Conservation (phyloP, 2,888 invertebrate species). For the Nymphalis c-album region DNA sequence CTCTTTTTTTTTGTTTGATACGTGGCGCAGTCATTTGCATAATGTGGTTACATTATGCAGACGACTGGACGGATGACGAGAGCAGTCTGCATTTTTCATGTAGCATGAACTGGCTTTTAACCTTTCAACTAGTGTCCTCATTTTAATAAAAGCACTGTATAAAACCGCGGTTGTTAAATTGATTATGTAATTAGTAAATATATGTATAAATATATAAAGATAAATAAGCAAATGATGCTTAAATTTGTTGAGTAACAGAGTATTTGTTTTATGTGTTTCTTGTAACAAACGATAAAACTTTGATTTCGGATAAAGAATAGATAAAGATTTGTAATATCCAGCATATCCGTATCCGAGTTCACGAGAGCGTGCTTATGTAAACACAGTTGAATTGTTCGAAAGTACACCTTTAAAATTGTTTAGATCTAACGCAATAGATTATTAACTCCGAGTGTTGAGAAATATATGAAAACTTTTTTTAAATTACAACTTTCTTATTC, state of each 20-base stretch:
- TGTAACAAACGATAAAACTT: neutral
- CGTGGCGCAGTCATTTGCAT: too few relatives aligned
- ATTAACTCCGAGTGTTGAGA: constrained; percentile 31
- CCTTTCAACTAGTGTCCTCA: constrained; percentile 9
- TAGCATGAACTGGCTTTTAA: neutral
- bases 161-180: too few relatives aligned
- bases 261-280: too few relatives aligned
- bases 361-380: constrained; percentile 35
- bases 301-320: neutral
- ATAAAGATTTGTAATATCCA: constrained; percentile 12
- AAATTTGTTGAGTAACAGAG: too few relatives aligned
- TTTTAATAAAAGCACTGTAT: neutral
- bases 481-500: neutral
- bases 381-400: constrained; percentile 36
- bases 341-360: constrained; percentile 26
- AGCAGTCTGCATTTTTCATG: neutral
- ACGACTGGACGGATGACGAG: too few relatives aligned
- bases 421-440: constrained; percentile 39
- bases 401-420: constrained; percentile 38
- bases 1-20: too few relatives aligned
- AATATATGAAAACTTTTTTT: constrained; percentile 26
- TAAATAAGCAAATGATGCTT: neutral
- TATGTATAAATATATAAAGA: too few relatives aligned
- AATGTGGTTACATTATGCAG: too few relatives aligned
- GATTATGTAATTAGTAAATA: too few relatives aligned